Evolutionary conservation across 2,888 invertebrate species (phyloP).

Genomic region (Bombyx huttoni): DNA sequence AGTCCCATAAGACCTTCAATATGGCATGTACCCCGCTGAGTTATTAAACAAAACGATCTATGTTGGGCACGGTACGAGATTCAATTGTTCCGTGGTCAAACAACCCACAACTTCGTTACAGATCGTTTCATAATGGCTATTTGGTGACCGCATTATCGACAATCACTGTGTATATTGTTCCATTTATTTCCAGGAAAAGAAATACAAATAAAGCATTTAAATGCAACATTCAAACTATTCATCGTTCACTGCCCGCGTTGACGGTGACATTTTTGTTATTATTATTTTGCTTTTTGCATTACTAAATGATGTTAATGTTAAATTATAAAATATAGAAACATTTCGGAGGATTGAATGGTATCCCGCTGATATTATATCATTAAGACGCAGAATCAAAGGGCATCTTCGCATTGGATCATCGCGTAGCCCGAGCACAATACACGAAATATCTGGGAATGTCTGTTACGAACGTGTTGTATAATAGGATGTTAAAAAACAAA

Average conservation of each 20-base stretch:
- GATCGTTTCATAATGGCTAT: neutral
- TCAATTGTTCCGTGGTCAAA: neutral
- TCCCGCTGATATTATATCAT: slow-evolving; percentile 68
- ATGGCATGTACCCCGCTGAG: slow-evolving; percentile 37
- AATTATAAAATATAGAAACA: slow-evolving; percentile 14
- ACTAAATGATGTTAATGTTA: neutral
- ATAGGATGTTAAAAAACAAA: slow-evolving; percentile 58
- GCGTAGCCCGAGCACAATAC: slow-evolving; percentile 56
- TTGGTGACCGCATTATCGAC: slow-evolving; percentile 1
- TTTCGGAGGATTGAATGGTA: slow-evolving; percentile 51
- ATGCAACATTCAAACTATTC: neutral
- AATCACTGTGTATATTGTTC: neutral
- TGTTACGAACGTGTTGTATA: slow-evolving; percentile 56
- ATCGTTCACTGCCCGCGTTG: neutral
- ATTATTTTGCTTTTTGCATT: neutral
- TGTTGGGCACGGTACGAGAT: neutral
- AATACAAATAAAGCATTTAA: neutral
- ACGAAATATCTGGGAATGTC: slow-evolving; percentile 65
- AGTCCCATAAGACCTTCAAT: slow-evolving; percentile 15
- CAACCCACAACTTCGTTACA: neutral
- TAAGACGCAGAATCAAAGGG: slow-evolving; percentile 48
- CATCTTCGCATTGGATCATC: slow-evolving; percentile 43
- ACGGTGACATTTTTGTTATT: neutral
- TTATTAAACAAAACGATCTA: slow-evolving; percentile 7
- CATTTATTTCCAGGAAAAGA: neutral